These are phyloP conservation scores for Amblyopsis hoosieri DNA, from an alignment of 2,797 vertebrate genomes.

Conservation along the genomic window DNA sequence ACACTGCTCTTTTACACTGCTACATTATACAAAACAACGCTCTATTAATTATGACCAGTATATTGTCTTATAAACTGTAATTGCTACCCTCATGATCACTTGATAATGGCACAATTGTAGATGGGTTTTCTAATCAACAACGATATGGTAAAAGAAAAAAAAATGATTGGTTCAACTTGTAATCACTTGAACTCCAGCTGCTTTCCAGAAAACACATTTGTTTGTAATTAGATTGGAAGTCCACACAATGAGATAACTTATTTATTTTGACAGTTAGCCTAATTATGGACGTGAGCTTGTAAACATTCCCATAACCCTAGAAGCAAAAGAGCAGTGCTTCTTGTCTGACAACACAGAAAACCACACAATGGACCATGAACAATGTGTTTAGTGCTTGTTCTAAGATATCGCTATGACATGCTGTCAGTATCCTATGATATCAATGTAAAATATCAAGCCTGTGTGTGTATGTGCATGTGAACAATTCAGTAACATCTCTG, in stretches of 20 bases:
- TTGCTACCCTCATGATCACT: conserved; percentile 58
- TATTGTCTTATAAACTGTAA: conserved; percentile 60
- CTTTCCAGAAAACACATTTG: conserved; percentile 13
- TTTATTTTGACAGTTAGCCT: conserved; percentile 12
- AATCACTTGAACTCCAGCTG: conserved; percentile 61
- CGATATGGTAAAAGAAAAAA: conserved; percentile 43
- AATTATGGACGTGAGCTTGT: conserved; percentile 12
- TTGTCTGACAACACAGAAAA: not conserved
- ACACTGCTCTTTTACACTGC: conserved; percentile 9
- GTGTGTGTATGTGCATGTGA: too few species aligned
- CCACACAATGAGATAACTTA: conserved; percentile 9
- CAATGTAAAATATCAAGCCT: too few species aligned
- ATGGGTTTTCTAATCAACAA: conserved; percentile 33
- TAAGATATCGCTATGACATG: too few species aligned
- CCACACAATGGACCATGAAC: not conserved
- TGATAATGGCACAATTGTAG: conserved; percentile 12
- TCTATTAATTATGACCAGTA: conserved; percentile 51
- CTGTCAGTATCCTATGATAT: too few species aligned
- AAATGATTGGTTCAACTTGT: not conserved
- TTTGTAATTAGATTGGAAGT: not conserved
- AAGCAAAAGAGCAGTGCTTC: conserved; percentile 12
- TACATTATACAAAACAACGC: conserved; percentile 31
- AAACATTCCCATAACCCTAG: conserved; percentile 16
- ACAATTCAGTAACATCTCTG: not conserved
- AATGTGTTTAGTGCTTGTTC: not conserved